These are phyloP conservation scores for Eulemur macaco DNA, from an alignment of 2,113 vertebrate species.

Conservation along the genomic window DNA sequence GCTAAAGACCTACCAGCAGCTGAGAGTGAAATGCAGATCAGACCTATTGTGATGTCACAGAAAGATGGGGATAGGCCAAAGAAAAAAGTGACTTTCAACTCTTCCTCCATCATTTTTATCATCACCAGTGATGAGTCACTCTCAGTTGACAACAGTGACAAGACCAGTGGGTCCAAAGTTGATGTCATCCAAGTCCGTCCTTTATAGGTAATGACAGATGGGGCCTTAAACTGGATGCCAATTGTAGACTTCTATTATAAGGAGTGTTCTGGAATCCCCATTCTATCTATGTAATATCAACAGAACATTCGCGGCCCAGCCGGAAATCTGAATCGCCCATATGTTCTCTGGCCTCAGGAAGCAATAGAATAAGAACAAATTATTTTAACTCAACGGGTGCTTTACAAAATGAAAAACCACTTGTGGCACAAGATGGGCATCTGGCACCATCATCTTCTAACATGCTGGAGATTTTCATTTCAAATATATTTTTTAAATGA, in stretches of 20 bases:
- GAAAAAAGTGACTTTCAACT: slow-evolving; percentile 95
- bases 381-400: slow-evolving; percentile 44
- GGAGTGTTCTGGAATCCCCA: not conserved
- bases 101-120: slow-evolving; percentile 94
- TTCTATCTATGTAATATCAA: not conserved
- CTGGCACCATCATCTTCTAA: slow-evolving; percentile 16
- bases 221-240: not conserved
- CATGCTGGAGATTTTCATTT: slow-evolving; percentile 22
- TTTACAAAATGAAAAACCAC: slow-evolving; percentile 4
- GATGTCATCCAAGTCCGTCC: slow-evolving; percentile 92
- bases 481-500: slow-evolving; percentile 45
- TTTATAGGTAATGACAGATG: slow-evolving; percentile 75
- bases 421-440: not conserved
- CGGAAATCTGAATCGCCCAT: not conserved
- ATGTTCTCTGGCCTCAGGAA: slow-evolving; percentile 1
- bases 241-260: not conserved
- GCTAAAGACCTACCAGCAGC: slow-evolving; percentile 84
- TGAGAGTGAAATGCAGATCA: slow-evolving; percentile 81
- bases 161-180: slow-evolving; percentile 76
- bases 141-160: slow-evolving; percentile 83
- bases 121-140: slow-evolving; percentile 90
- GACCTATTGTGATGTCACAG: slow-evolving; percentile 89
- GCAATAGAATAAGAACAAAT: not conserved
- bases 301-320: not conserved
- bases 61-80: slow-evolving; percentile 87